Percentiles rank a stretch among this genome's conserved stretches.
Conservation (phyloP, 1,140 invertebrate genomes). For the Amyelois transitella region DNA sequence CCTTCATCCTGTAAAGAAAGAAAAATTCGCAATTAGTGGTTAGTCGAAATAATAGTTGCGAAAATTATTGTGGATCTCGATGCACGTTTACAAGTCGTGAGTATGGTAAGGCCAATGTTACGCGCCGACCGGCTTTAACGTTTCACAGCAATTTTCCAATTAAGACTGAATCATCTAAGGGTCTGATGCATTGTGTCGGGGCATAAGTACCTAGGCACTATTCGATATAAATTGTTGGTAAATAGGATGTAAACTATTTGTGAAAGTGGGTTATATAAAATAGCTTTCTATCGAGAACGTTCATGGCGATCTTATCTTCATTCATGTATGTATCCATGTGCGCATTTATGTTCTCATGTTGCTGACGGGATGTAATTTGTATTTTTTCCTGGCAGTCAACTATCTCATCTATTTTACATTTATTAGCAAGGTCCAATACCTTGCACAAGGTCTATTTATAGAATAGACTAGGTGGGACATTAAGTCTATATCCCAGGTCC, state of each 20-base stretch:
- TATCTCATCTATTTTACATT: constrained; percentile 32
- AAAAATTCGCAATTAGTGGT: constrained; percentile 46
- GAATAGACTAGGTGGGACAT: constrained; percentile 38
- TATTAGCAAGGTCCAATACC: constrained; percentile 34
- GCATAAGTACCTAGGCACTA: constrained; percentile 38
- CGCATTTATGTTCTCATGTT: background rate
- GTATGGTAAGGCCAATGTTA: constrained; percentile 69
- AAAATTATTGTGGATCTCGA: constrained; percentile 35
- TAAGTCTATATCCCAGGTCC: constrained; percentile 57
- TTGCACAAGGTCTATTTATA: constrained; percentile 47
- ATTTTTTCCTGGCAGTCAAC: background rate
- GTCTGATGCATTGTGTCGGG: constrained; percentile 34
- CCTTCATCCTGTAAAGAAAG: constrained; percentile 68
- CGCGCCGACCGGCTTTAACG: constrained; percentile 45
- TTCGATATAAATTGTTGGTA: constrained; percentile 46
- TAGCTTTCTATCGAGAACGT: background rate
- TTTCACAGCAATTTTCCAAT: constrained; percentile 64
- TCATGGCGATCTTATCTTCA: constrained; percentile 12
- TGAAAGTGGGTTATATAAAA: constrained; percentile 33
- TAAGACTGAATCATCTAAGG: constrained; percentile 64
- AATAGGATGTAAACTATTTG: constrained; percentile 63
- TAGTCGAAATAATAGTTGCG: constrained; percentile 28
- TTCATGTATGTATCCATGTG: constrained; percentile 10
- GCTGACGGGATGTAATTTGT: background rate
- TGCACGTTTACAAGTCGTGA: constrained; percentile 58